phyloP scores from a whole-genome alignment of 2,113 vertebrate species.

The Istiophorus platypterus region DNA sequence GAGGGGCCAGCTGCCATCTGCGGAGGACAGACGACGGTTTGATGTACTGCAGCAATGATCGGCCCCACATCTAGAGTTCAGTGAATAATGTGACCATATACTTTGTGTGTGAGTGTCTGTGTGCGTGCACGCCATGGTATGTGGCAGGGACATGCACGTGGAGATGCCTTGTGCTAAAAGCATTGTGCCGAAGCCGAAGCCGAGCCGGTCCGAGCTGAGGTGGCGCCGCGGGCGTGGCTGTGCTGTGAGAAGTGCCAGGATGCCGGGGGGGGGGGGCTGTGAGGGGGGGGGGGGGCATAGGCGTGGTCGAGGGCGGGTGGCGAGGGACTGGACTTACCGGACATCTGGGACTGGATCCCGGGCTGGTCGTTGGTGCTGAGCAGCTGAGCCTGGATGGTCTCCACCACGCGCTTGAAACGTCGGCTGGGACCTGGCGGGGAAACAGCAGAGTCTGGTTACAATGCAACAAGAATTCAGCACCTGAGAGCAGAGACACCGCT shows the following conservation, averaged over 20 bases:
- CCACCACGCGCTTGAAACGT: constrained; percentile 98
- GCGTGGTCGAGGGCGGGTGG: not conserved
- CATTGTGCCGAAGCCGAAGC: constrained; percentile 56
- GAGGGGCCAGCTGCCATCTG: not conserved
- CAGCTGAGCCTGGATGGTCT: constrained; percentile 98
- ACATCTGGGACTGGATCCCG: constrained; percentile 90
- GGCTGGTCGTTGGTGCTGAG: constrained; percentile 95
- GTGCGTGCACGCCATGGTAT: constrained; percentile 48
- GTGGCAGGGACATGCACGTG: constrained; percentile 76
- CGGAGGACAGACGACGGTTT: too few species aligned
- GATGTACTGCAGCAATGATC: not conserved
- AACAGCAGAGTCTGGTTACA: too few species aligned
- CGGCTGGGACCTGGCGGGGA: constrained; percentile 91
- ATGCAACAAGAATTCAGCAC: too few species aligned
- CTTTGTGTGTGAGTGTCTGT: constrained; percentile 19
- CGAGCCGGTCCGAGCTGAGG: constrained; percentile 42
- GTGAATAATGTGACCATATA: too few species aligned
- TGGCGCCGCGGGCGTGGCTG: constrained; percentile 37
- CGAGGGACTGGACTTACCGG: constrained; percentile 88
- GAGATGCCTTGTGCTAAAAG: constrained; percentile 71
- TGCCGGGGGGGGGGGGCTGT: constrained; percentile 33
- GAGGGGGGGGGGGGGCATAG: constrained; percentile 26
- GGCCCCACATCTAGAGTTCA: too few species aligned
- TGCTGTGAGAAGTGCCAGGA: constrained; percentile 62
- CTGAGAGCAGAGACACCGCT: too few species aligned